Percentiles rank a stretch among this genome's conserved stretches.
Evolutionary conservation across 2,113 vertebrate genomes (phyloP).

Genomic region (Physeter macrocephalus): DNA sequence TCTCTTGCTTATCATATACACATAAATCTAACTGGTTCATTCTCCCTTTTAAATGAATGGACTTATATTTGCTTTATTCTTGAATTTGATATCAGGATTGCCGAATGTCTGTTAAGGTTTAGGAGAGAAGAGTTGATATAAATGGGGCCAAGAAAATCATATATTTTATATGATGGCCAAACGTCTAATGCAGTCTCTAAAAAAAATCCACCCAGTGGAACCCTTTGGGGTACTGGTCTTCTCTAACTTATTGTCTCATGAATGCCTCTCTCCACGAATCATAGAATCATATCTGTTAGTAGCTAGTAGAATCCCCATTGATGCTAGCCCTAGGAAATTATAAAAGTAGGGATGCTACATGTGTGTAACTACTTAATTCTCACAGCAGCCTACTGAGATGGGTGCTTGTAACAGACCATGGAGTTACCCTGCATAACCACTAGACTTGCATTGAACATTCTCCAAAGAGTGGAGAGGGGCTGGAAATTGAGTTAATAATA

Average conservation of each 20-base stretch:
- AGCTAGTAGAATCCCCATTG: neutral
- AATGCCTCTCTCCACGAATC: neutral
- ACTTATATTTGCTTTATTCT: constrained; percentile 5
- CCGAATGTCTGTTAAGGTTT: neutral
- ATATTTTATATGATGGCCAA: neutral
- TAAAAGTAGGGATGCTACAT: neutral
- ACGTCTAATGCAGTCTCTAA: neutral
- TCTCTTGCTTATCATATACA: neutral
- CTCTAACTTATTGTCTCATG: neutral
- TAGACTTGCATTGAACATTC: neutral
- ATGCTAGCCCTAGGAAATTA: neutral
- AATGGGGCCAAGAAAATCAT: neutral
- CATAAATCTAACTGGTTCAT: neutral
- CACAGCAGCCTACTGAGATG: neutral
- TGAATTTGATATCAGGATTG: neutral
- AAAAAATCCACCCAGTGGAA: neutral
- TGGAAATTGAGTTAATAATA: neutral
- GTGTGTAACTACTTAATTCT: neutral
- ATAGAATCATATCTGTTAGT: neutral
- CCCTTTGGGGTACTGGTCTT: neutral
- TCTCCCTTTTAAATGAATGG: neutral
- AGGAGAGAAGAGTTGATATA: neutral
- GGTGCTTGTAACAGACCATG: neutral
- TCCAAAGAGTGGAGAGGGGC: neutral
- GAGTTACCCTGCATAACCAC: neutral